Base-by-base conservation (phyloP, 2,888 invertebrate species). In the Coelopa pilipes region DNA sequence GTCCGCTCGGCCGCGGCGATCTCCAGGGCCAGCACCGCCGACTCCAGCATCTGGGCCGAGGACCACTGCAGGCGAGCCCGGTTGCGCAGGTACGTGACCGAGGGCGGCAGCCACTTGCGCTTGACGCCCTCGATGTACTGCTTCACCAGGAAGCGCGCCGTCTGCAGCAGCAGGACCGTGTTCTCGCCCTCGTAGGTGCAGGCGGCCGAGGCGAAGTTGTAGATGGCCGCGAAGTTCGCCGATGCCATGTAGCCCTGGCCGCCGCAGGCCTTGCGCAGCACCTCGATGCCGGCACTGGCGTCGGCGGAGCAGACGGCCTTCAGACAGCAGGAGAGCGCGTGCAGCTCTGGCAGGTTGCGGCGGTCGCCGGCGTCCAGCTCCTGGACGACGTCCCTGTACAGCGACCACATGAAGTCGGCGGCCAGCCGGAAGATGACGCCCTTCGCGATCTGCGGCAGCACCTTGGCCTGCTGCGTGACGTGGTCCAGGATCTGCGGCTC, bases 171-270 rank as follows among this genome's bases (percentile, higher is more conserved):
- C 81, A 98, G 89, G 53, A 98, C 97, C 0, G 97, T 97, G 86
- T 98, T 97, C 89, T 98, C 98, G 0, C 98, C 98, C 89, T 98
- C 98, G 85, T 97, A 98, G 1, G 97, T 98, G 85, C 94, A 94
- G 75, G 94, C 93, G 45, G 97, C 96, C 0, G 94, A 94, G 63
- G 93, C 92, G 76, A 92, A 88, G 0, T 93, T 93, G 86, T 96
- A 97, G 9, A 93, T 93, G 76, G 91, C 90, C 15, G 96, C 96
- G 77, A 98, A 89, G 86, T 94, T 96, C 77, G 96, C 93, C 24
- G 93, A 89, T 15, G 92, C 90, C 92, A 96, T 93, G 89, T 95
- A 98, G 1, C 98, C 98, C 85, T 98, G 98, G 0, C 98, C 98
- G 65, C 98, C 98, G 87, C 98, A 98, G 13, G 97, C 90, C 78